Evolutionary conservation across 2,113 vertebrate genomes (phyloP).

Genomic region (Barnardius zonarius): DNA sequence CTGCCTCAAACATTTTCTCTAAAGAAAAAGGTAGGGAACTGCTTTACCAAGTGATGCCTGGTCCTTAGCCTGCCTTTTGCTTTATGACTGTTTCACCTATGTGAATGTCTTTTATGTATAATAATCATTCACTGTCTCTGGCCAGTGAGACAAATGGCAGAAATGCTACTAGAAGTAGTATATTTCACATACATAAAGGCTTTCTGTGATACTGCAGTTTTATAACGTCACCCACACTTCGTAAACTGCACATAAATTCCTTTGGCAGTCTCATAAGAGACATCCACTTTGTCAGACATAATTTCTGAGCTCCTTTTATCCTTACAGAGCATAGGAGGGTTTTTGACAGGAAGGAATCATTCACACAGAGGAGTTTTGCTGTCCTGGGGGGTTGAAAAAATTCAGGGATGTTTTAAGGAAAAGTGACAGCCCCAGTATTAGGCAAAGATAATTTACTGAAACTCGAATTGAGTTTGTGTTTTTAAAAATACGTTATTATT

Average conservation of each 20-base stretch:
- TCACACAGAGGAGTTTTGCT: not conserved
- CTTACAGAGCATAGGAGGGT: not conserved
- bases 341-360: not conserved
- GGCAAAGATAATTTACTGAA: not conserved
- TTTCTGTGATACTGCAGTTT: not conserved
- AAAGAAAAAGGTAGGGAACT: not conserved
- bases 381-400: not conserved
- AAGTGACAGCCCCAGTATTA: not conserved
- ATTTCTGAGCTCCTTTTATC: not conserved
- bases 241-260: not conserved
- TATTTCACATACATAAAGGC: not conserved
- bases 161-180: not conserved
- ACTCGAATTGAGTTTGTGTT: not conserved
- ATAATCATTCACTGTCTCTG: not conserved
- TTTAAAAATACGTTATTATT: not conserved
- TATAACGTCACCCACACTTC: not conserved
- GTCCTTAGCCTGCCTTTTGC: not conserved
- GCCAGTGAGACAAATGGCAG: not conserved
- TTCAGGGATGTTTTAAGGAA: not conserved
- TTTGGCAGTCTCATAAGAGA: not conserved
- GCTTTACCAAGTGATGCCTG: not conserved
- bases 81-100: not conserved
- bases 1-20: not conserved
- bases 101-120: not conserved
- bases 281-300: not conserved